phyloP scores from a whole-genome alignment of 2,113 vertebrate genomes.

The Rhinolophus sinicus region DNA sequence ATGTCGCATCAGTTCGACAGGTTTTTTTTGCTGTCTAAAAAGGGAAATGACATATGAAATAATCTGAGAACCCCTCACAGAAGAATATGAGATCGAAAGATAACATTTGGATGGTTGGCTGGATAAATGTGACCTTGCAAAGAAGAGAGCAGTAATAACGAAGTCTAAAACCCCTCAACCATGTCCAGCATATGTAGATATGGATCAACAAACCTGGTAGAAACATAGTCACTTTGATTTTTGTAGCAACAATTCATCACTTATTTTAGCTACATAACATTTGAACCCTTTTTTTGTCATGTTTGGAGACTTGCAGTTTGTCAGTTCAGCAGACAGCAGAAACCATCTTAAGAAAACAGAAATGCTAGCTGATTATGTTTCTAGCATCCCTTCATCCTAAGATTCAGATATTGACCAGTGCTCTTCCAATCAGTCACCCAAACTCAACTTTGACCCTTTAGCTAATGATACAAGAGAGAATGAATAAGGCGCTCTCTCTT shows the following conservation, averaged over 20 bases:
- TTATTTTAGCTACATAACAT: neutral
- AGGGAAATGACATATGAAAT: neutral
- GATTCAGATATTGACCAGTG: neutral
- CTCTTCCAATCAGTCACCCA: neutral
- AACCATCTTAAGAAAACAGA: neutral
- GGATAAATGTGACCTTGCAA: neutral
- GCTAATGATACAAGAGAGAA: neutral
- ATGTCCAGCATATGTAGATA: neutral
- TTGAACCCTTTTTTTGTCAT: neutral
- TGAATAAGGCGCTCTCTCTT: neutral
- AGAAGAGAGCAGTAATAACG: neutral
- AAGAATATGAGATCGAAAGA: neutral
- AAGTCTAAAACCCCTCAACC: neutral
- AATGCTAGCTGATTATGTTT: neutral
- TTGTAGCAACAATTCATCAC: neutral
- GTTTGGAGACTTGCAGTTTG: neutral
- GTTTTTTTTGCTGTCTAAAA: neutral
- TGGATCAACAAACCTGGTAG: neutral
- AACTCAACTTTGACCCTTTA: neutral
- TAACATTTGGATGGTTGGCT: neutral
- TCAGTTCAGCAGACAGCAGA: neutral
- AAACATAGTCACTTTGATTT: constrained; percentile 22
- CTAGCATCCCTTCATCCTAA: neutral
- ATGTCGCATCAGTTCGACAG: neutral
- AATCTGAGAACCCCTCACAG: neutral